Percentiles rank a stretch among this genome's conserved stretches.
Evolutionary conservation across 1,140 invertebrate genomes (phyloP).

Genomic region (Brachionus calyciflorus): DNA sequence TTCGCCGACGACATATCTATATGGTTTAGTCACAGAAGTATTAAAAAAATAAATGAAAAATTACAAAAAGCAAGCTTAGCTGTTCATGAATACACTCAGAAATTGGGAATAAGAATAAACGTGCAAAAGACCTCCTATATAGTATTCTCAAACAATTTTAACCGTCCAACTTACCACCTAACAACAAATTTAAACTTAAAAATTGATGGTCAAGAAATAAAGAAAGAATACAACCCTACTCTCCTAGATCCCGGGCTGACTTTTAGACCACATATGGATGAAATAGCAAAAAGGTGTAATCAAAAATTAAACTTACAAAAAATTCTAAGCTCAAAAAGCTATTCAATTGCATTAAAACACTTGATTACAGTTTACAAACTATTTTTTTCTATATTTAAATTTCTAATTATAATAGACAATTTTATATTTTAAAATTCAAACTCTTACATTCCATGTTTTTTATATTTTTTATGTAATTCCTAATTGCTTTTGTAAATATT

Average conservation of each 20-base stretch:
- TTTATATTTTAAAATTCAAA: no score
- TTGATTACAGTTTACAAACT: neutral
- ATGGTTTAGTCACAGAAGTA: neutral
- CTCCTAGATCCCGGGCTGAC: slow-evolving; percentile 1
- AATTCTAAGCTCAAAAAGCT: slow-evolving; percentile 11
- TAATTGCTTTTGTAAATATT: no score
- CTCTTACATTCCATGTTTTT: no score
- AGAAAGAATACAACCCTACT: no score
- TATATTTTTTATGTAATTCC: no score
- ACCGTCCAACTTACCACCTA: neutral
- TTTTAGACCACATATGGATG: neutral
- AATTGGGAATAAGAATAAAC: slow-evolving; percentile 1
- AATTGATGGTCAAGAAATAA: no score
- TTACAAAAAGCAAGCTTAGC: neutral
- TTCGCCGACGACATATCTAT: neutral
- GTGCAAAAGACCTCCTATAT: neutral
- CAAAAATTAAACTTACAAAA: neutral
- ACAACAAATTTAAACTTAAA: no score
- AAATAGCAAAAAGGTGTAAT: neutral
- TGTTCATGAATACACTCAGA: neutral
- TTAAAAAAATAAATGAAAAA: neutral
- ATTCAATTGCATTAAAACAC: neutral
- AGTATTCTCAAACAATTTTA: neutral
- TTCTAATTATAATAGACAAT: no score
- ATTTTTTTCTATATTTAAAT: no score